phyloP scores from a whole-genome alignment of 2,888 invertebrate genomes.

The Polydrusus tereticollis region DNA sequence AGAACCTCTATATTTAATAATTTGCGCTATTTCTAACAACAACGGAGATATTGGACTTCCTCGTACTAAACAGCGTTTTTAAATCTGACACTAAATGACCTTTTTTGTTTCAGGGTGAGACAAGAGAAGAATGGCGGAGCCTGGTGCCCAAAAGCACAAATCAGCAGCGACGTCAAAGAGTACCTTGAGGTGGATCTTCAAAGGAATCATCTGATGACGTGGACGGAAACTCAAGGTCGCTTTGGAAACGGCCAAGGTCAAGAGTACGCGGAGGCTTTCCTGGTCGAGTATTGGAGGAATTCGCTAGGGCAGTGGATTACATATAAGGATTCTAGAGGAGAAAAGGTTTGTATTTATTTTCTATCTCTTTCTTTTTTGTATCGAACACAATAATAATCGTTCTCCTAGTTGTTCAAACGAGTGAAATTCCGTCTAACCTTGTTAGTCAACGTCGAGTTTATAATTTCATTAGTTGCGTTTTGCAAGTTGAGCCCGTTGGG shows the following conservation, averaged over 20 bases:
- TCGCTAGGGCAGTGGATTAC: constrained; percentile 79
- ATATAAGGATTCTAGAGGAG: constrained; percentile 83
- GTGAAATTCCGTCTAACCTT: constrained; percentile 19
- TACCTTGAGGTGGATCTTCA: constrained; percentile 86
- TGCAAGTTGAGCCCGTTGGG: constrained; percentile 57
- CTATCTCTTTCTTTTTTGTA: neutral
- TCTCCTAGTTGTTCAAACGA: constrained; percentile 4
- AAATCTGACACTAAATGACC: no score
- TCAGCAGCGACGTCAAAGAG: constrained; percentile 82
- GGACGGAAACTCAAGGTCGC: constrained; percentile 90
- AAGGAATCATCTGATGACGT: constrained; percentile 82
- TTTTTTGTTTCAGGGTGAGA: constrained; percentile 76
- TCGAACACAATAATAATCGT: constrained; percentile 3
- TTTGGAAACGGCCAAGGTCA: constrained; percentile 93
- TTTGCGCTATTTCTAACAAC: no score
- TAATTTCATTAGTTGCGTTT: constrained; percentile 59
- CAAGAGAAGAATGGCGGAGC: constrained; percentile 91
- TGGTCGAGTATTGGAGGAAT: constrained; percentile 84
- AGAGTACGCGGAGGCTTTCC: constrained; percentile 88
- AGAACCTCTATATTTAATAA: no score
- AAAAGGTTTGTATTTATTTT: constrained; percentile 71
- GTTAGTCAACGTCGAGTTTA: constrained; percentile 53
- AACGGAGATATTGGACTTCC: no score
- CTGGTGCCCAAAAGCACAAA: constrained; percentile 91
- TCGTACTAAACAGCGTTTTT: no score